A percentile compares a stretch with the other conserved stretches of the same genome.
These are phyloP conservation scores for Ceratothoa steindachneri DNA, from an alignment of 2,888 invertebrate species.

Conservation along the genomic window DNA sequence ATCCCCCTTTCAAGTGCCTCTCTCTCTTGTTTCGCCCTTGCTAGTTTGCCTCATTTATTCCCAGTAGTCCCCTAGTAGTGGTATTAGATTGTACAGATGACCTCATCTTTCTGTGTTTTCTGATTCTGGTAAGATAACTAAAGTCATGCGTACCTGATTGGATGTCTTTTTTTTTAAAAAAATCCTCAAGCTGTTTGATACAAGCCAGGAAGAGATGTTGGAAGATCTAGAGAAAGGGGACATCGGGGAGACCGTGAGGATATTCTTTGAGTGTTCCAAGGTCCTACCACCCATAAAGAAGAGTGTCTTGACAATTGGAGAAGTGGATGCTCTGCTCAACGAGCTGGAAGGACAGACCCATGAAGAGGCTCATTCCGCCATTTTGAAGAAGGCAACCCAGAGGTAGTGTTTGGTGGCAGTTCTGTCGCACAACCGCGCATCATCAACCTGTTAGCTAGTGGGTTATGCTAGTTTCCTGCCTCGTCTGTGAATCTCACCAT, in stretches of 20 bases:
- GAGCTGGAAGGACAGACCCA: slow-evolving; percentile 70
- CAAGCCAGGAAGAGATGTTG: slow-evolving; percentile 73
- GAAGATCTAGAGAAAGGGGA: slow-evolving; percentile 84
- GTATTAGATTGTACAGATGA: no score
- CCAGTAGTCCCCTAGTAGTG: no score
- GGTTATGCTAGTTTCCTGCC: no score
- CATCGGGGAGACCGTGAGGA: slow-evolving; percentile 76
- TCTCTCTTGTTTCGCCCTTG: no score
- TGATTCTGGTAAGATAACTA: no score
- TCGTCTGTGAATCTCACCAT: no score
- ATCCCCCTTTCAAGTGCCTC: no score
- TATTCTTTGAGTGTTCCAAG: slow-evolving; percentile 68
- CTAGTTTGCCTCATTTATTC: no score
- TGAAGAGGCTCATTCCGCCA: slow-evolving; percentile 72
- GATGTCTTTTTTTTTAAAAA: no score
- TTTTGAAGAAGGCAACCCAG: not conserved
- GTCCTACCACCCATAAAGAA: slow-evolving; percentile 61
- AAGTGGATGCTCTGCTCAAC: slow-evolving; percentile 69
- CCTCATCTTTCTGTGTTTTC: no score
- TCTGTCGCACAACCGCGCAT: not conserved
- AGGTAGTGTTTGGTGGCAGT: not conserved
- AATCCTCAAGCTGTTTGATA: slow-evolving; percentile 67
- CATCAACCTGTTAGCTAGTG: no score
- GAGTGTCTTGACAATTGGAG: slow-evolving; percentile 68
- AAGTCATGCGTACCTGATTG: no score